Conservation (phyloP, 2,113 vertebrate genomes). For the Cebus imitator region DNA sequence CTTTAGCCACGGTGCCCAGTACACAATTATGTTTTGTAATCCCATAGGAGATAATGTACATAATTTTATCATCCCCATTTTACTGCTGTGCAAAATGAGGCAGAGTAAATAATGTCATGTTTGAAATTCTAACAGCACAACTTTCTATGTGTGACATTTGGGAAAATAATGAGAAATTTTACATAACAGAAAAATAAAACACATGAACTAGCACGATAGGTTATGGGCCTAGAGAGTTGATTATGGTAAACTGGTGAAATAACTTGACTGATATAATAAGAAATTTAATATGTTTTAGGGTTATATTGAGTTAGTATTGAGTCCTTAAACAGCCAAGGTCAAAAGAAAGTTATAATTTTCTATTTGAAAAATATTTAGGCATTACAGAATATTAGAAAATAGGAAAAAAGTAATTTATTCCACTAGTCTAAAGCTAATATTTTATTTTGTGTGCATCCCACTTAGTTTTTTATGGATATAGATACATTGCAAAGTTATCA, state of each 20-base stretch:
- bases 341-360: background rate
- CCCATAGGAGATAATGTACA: background rate
- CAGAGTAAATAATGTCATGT: background rate
- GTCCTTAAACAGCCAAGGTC: background rate
- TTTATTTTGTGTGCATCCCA: background rate
- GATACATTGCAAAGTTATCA: background rate
- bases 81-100: background rate
- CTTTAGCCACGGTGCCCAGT: too few relatives aligned
- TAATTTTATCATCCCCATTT: background rate
- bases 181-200: background rate
- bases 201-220: background rate
- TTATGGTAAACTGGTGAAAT: background rate
- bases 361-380: background rate
- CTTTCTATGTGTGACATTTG: background rate
- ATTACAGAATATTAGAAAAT: background rate
- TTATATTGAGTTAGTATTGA: background rate
- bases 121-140: background rate
- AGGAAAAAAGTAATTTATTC: conserved; percentile 13
- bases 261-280: background rate
- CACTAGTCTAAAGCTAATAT: background rate
- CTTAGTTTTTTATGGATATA: background rate
- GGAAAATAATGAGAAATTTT: background rate
- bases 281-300: background rate
- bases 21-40: background rate
- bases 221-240: background rate